Evolutionary conservation across 2,113 vertebrate species (phyloP).

Genomic region (Corvus hawaiiensis): DNA sequence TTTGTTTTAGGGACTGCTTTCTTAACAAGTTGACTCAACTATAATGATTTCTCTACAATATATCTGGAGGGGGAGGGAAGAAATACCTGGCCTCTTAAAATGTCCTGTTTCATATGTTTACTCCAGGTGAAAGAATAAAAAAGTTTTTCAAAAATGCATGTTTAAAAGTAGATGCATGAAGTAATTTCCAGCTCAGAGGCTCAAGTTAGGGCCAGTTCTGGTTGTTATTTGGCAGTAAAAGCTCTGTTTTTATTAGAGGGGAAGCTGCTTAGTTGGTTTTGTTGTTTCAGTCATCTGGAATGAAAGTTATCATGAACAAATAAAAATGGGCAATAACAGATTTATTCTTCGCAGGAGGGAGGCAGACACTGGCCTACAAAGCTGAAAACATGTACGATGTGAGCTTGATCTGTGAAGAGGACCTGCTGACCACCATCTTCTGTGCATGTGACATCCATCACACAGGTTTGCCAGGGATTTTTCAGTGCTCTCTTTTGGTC

Average conservation of each 20-base stretch:
- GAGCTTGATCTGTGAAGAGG: constrained; percentile 81
- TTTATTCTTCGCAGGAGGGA: background rate
- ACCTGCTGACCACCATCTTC: constrained; percentile 84
- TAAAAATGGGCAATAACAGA: background rate
- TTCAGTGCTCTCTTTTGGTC: background rate
- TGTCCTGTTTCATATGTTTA: background rate
- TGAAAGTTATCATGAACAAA: background rate
- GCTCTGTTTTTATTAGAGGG: background rate
- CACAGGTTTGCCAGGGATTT: constrained; percentile 69
- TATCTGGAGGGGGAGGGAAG: background rate
- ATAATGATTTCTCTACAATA: background rate
- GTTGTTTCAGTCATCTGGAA: background rate
- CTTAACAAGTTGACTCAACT: background rate
- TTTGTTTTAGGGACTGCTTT: background rate
- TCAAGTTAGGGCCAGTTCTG: background rate
- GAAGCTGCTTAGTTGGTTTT: background rate
- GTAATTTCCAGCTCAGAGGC: background rate
- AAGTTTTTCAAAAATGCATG: background rate
- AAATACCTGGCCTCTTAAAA: background rate
- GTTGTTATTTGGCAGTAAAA: background rate
- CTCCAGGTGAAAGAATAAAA: background rate
- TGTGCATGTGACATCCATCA: constrained; percentile 79
- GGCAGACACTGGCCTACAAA: background rate
- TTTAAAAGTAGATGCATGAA: background rate
- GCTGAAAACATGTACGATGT: constrained; percentile 42